Base-by-base conservation (phyloP, 2,888 invertebrate species). In the Eristalis tenax region DNA sequence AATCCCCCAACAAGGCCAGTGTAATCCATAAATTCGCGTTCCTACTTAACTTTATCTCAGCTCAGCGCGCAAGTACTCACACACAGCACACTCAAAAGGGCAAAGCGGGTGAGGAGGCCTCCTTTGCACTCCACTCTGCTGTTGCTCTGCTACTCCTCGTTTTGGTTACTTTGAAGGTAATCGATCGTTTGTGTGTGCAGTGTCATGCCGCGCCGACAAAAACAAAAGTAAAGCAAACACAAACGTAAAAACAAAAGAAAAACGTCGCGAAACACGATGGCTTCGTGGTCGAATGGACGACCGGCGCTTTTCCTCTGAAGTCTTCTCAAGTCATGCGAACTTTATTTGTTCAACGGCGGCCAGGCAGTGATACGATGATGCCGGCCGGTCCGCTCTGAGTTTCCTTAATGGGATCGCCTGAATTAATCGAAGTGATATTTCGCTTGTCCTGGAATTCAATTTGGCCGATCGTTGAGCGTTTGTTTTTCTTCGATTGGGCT, bases 381-480 rank as follows among this genome's bases (percentile, higher is more conserved):
- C 64, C 57, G 61, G 32, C 59, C 69, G 71, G 56, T 71, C 69
- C 28, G 38, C 43, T 70, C 73, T 64, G 69, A 66, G 79, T 66
- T 76, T 74, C 87, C 83, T 83, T 87, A 87, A 83, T 87, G 88
- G 88, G 87, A 83, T 92, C 92, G 92, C 91, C 91, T 92, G 91
- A 92, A 92, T 92, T 92, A 92, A 92, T 92, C 92, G 92, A 92
- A 92, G 92, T 92, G 92, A 92, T 92, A 92, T 92, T 92, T 92
- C 90, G 91, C 92, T 92, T 92, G 92, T 92, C 92, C 91, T 91
- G 90, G 92, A 87, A 92, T 92, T 92, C 92, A 92, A 92, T 92
- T 92, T 92, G 91, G 90, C 74, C 89, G 88, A 83, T 84, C 89
- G 83, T 59, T 83, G 66, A 6, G 64, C 56, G 68, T 73, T 87